Evolutionary conservation across 2,888 invertebrate species (phyloP).

Genomic region (Rugalucina vietnamica): DNA sequence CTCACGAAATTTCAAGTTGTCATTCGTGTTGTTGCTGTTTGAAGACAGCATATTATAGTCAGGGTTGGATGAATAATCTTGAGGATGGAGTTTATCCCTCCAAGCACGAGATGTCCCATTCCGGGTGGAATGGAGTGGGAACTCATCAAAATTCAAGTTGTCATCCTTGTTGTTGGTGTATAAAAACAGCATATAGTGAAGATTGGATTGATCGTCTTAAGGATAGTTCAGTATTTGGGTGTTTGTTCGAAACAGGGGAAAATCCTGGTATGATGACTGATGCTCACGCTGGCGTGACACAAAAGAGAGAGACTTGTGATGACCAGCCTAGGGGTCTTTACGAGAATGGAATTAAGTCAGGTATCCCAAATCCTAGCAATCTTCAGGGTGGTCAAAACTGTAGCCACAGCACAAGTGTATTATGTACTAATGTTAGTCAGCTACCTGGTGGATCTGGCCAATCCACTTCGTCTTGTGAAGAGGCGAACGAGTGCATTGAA

Average conservation of each 20-base stretch:
- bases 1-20: background rate
- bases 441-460: background rate
- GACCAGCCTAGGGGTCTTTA: background rate
- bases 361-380: background rate
- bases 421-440: background rate
- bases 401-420: background rate
- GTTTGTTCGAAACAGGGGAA: background rate
- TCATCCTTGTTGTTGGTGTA: background rate
- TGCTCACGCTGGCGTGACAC: background rate
- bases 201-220: background rate
- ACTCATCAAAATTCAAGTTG: too few relatives aligned
- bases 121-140: too few relatives aligned
- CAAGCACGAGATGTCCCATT: too few relatives aligned
- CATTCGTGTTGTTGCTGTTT: too few relatives aligned
- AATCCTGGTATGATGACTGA: background rate
- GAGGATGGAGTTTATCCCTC: too few relatives aligned
- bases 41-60: too few relatives aligned
- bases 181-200: background rate
- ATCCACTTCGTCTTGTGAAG: background rate
- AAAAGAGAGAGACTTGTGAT: background rate
- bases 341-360: background rate
- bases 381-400: background rate
- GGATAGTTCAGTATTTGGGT: background rate
- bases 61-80: too few relatives aligned
- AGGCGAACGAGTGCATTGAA: background rate